A percentile compares a stretch with the other conserved stretches of the same genome.
Conservation (phyloP, 2,113 vertebrate species). For the Psilopsiagon aurifrons region DNA sequence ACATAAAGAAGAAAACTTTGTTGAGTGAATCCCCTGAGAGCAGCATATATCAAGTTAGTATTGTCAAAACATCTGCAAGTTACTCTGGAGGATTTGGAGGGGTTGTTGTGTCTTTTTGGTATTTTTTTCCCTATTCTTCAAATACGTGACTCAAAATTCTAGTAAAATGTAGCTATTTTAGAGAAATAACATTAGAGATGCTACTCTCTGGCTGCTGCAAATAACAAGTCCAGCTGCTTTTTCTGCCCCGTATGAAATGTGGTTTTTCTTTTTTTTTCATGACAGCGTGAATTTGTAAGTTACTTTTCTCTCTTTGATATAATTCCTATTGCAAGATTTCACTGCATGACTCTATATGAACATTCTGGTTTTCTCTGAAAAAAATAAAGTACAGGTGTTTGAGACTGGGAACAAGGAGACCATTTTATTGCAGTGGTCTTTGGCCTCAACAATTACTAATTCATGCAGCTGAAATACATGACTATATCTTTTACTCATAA, state of each 20-base stretch:
- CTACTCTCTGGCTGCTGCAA: neutral
- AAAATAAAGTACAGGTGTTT: neutral
- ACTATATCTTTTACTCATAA: neutral
- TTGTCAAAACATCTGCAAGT: neutral
- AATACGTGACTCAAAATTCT: neutral
- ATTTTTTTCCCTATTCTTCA: neutral
- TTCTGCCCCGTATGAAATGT: neutral
- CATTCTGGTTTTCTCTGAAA: neutral
- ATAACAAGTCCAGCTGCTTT: neutral
- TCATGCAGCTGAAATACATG: neutral
- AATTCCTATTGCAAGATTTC: neutral
- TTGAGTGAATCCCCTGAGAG: neutral
- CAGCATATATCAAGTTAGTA: neutral
- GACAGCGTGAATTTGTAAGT: neutral
- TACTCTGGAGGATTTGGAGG: neutral
- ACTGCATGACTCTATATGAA: neutral
- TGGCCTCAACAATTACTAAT: conserved; percentile 27
- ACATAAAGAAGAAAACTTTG: neutral
- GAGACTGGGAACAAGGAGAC: neutral
- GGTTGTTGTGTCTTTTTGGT: neutral
- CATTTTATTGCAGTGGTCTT: neutral
- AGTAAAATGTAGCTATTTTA: neutral
- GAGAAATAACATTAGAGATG: neutral
- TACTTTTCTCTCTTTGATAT: neutral
- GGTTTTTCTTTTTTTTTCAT: neutral